phyloP scores from a whole-genome alignment of 2,888 invertebrate species.

The Acronicta psi region DNA sequence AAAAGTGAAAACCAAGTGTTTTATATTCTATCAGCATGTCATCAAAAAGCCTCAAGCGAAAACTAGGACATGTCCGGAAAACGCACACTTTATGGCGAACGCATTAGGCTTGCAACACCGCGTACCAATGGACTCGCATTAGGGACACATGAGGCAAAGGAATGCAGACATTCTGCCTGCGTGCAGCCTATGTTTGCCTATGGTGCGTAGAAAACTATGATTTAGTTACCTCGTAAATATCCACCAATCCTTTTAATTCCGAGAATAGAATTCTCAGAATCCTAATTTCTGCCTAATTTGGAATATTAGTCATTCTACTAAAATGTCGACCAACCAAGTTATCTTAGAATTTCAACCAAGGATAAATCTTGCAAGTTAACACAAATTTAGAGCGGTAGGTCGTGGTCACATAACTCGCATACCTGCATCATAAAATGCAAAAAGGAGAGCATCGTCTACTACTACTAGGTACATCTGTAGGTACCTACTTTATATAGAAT shows the following conservation, averaged over 20 bases:
- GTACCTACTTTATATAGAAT: no score
- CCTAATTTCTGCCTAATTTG: slow-evolving; percentile 15
- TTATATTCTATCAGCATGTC: slow-evolving; percentile 32
- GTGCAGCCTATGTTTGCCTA: slow-evolving; percentile 42
- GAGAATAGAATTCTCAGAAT: slow-evolving; percentile 19
- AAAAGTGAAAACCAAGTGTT: slow-evolving; percentile 50
- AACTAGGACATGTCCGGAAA: slow-evolving; percentile 51
- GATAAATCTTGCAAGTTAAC: background rate
- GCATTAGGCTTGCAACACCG: slow-evolving; percentile 51
- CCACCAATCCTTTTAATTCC: slow-evolving; percentile 30
- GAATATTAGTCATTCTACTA: slow-evolving; percentile 6
- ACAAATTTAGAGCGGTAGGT: background rate
- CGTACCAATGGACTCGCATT: slow-evolving; percentile 43
- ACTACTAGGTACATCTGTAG: no score
- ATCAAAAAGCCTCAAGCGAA: slow-evolving; percentile 35
- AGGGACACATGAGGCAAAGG: slow-evolving; percentile 48
- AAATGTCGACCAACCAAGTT: background rate
- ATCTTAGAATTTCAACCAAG: background rate
- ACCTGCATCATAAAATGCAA: background rate
- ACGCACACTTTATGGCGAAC: slow-evolving; percentile 40
- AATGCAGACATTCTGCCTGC: slow-evolving; percentile 53
- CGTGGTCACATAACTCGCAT: background rate
- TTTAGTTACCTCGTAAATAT: slow-evolving; percentile 29
- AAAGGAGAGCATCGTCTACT: background rate
- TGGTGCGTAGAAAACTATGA: slow-evolving; percentile 39